These are phyloP conservation scores for Cirrhinus mrigala DNA, from an alignment of 2,797 vertebrate genomes.

Conservation along the genomic window DNA sequence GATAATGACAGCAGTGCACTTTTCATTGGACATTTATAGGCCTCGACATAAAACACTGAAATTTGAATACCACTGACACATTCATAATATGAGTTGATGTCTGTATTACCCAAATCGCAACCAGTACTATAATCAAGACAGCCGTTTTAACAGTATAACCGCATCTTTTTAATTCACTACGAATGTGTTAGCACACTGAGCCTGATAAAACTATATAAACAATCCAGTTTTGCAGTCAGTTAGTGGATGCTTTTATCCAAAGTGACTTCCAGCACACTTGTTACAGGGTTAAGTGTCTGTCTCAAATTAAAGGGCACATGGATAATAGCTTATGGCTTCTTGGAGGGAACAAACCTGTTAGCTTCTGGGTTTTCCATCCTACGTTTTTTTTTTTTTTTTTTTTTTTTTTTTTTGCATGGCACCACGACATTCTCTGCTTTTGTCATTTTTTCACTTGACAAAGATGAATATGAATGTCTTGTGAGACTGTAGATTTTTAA, in stretches of 20 bases:
- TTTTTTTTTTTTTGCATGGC: too few relatives aligned
- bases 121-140: slow-evolving; percentile 9
- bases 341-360: not conserved
- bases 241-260: slow-evolving; percentile 7
- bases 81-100: slow-evolving; percentile 13
- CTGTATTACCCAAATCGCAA: not conserved
- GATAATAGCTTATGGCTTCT: not conserved
- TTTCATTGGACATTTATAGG: slow-evolving; percentile 49
- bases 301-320: slow-evolving; percentile 1
- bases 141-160: not conserved
- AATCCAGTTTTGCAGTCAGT: slow-evolving; percentile 13
- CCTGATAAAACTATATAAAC: slow-evolving; percentile 2
- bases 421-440: not conserved
- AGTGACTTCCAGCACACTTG: slow-evolving; percentile 12
- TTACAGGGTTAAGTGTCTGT: slow-evolving; percentile 24
- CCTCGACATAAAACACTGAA: slow-evolving; percentile 40
- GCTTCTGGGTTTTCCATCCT: not conserved
- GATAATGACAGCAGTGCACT: slow-evolving; percentile 42
- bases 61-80: slow-evolving; percentile 36
- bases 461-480: not conserved
- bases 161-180: not conserved
- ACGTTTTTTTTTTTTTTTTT: too few relatives aligned
- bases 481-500: not conserved
- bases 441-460: not conserved
- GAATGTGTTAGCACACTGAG: not conserved